These are phyloP conservation scores for Quadriops clusia DNA, from an alignment of 2,888 invertebrate genomes.

Conservation along the genomic window DNA sequence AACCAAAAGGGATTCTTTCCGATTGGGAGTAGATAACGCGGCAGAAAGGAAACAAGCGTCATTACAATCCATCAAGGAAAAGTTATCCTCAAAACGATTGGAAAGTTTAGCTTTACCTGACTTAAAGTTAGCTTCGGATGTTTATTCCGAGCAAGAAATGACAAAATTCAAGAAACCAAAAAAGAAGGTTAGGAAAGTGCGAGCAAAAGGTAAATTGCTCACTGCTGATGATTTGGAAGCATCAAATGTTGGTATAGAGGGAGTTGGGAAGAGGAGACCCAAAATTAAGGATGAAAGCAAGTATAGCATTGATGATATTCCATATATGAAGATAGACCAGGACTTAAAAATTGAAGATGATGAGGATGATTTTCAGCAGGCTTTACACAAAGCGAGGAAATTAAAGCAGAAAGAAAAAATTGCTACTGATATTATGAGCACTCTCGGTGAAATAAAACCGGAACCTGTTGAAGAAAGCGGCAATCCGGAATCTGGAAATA, in stretches of 20 bases:
- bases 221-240: conserved; percentile 58
- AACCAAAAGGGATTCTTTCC: conserved; percentile 56
- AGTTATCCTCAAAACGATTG: conserved; percentile 52
- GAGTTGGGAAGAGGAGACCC: conserved; percentile 29
- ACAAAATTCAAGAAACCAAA: conserved; percentile 83
- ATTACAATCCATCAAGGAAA: conserved; percentile 42
- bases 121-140: conserved; percentile 72
- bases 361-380: conserved; percentile 41
- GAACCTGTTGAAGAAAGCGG: conserved; percentile 27
- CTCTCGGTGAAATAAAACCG: conserved; percentile 27
- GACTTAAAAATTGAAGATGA: conserved; percentile 47
- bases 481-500: conserved; percentile 44
- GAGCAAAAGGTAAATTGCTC: conserved; percentile 47
- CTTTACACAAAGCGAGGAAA: conserved; percentile 45
- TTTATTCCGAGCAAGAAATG: conserved; percentile 74
- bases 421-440: conserved; percentile 25
- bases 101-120: conserved; percentile 62
- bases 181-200: conserved; percentile 59
- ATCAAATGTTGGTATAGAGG: conserved; percentile 15
- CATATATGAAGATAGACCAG: conserved; percentile 10
- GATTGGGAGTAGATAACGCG: conserved; percentile 57
- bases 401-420: conserved; percentile 42
- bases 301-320: conserved; percentile 56
- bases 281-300: conserved; percentile 41
- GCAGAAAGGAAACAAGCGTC: conserved; percentile 41